Conservation (phyloP, 2,888 invertebrate genomes). For the Eurytoma adleriae region DNA sequence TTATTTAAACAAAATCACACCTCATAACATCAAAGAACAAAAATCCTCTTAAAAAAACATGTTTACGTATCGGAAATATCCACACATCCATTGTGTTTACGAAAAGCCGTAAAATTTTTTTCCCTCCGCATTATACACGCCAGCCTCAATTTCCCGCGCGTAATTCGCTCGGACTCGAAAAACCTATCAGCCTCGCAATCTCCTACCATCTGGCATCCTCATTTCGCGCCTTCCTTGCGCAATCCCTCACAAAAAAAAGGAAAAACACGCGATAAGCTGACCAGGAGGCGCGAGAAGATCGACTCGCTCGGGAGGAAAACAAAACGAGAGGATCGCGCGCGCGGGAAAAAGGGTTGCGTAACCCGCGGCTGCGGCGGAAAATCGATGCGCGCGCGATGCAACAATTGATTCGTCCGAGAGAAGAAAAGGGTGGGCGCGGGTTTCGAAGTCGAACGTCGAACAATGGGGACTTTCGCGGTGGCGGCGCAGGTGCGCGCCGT, state of each 20-base stretch:
- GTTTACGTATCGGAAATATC: no score
- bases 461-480: background rate
- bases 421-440: slow-evolving; percentile 5
- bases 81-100: no score
- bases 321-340: slow-evolving; percentile 2
- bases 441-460: background rate
- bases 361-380: background rate
- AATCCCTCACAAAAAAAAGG: background rate
- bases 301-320: slow-evolving; percentile 8
- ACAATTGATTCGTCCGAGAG: slow-evolving; percentile 26
- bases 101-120: no score
- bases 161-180: no score
- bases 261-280: background rate
- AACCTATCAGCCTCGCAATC: no score
- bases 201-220: background rate
- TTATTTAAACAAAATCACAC: no score
- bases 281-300: background rate
- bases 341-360: slow-evolving; percentile 30
- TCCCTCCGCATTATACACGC: no score
- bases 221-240: background rate
- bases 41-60: no score
- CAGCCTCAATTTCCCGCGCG: no score
- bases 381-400: background rate
- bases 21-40: no score
- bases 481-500: background rate